Conservation (phyloP, 2,797 vertebrate species). For the Odontamblyopus lacepedii region DNA sequence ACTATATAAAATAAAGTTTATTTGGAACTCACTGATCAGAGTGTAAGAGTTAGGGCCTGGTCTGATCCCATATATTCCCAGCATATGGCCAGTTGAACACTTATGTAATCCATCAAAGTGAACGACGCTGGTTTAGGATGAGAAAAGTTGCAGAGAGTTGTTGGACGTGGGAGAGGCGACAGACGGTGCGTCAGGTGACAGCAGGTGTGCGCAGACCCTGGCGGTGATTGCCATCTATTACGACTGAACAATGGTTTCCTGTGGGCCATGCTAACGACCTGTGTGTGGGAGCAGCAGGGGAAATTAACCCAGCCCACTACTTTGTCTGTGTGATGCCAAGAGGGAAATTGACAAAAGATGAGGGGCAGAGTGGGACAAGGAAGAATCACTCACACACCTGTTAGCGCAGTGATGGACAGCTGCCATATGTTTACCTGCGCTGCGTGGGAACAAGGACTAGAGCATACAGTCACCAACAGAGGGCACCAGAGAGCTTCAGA, state of each 20-base stretch:
- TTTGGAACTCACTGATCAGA: background rate
- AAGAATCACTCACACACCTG: conserved; percentile 64
- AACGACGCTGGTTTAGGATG: background rate
- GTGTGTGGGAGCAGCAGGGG: conserved; percentile 72
- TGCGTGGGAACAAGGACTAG: conserved; percentile 23
- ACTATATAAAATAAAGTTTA: background rate
- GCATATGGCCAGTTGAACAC: conserved; percentile 8
- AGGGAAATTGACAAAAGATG: conserved; percentile 57
- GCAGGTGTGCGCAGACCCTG: conserved; percentile 80
- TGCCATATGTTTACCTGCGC: conserved; percentile 62
- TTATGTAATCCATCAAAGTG: conserved; percentile 8
- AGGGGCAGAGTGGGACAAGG: conserved; percentile 30
- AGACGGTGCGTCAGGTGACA: conserved; percentile 71
- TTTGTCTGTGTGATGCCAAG: conserved; percentile 50
- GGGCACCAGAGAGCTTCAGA: conserved; percentile 78
- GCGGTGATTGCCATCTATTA: conserved; percentile 90
- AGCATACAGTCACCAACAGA: conserved; percentile 61
- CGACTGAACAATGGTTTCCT: conserved; percentile 72
- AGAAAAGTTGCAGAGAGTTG: conserved; percentile 21
- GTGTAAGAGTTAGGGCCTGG: background rate
- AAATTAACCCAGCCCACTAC: conserved; percentile 71
- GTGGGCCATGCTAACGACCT: conserved; percentile 64
- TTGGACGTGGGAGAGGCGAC: conserved; percentile 26
- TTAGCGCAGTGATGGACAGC: conserved; percentile 63
- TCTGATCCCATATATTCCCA: background rate